Evolutionary conservation across 2,113 vertebrate species (phyloP).

Genomic region (Acrocephalus kingi): DNA sequence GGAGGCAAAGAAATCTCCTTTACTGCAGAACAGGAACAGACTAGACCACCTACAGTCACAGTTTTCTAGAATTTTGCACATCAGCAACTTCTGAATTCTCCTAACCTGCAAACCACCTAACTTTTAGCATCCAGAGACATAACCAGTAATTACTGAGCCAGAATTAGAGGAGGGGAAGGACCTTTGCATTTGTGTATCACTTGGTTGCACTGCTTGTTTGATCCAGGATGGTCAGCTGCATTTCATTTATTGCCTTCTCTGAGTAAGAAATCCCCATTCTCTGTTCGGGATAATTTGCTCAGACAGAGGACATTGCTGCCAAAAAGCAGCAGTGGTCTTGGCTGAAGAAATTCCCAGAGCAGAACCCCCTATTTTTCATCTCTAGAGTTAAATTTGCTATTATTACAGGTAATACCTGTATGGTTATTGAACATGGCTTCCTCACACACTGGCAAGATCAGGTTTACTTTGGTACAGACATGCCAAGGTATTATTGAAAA

Average conservation of each 20-base stretch:
- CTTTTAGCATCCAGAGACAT: not conserved
- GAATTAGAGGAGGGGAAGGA: not conserved
- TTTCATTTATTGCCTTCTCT: not conserved
- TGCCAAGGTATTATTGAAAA: not conserved
- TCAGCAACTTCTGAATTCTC: not conserved
- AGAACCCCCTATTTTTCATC: not conserved
- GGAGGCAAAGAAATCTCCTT: not conserved
- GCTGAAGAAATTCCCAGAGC: not conserved
- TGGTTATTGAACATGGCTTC: not conserved
- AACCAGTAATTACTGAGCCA: not conserved
- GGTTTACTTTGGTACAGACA: not conserved
- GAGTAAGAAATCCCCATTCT: slow-evolving; percentile 1
- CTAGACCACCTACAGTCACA: not conserved
- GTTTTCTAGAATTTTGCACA: not conserved
- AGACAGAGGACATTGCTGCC: not conserved
- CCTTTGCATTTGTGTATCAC: not conserved
- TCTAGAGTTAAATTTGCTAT: not conserved
- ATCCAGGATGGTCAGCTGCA: slow-evolving; percentile 7
- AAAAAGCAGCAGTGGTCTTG: not conserved
- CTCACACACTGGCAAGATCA: not conserved
- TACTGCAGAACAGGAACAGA: not conserved
- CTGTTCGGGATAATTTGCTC: not conserved
- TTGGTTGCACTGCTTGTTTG: not conserved
- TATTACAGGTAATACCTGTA: not conserved
- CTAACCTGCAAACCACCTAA: not conserved